Evolutionary conservation across 2,113 vertebrate species (phyloP).

Genomic region (Scalopus aquaticus): DNA sequence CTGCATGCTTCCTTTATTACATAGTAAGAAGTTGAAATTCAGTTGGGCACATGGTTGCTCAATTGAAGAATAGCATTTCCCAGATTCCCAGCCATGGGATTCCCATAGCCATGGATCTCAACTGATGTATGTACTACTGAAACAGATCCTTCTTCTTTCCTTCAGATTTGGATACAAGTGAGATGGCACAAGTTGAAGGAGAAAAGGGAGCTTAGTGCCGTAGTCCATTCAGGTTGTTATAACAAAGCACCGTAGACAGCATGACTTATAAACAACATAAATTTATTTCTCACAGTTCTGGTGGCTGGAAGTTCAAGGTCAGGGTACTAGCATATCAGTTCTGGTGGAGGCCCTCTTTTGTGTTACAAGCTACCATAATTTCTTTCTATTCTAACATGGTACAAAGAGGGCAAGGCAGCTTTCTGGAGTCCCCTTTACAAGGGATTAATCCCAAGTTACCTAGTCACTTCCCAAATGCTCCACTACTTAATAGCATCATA

Average conservation of each 20-base stretch:
- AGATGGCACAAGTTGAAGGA: not conserved
- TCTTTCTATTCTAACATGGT: not conserved
- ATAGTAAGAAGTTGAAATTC: not conserved
- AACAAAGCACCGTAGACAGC: not conserved
- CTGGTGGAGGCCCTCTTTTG: not conserved
- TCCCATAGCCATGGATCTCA: not conserved
- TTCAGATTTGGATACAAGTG: not conserved
- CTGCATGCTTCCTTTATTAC: not conserved
- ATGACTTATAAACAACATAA: not conserved
- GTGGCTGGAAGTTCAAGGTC: not conserved
- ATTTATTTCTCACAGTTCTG: not conserved
- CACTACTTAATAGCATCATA: not conserved
- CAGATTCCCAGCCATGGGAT: not conserved
- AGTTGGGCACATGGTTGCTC: not conserved
- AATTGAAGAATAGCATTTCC: not conserved
- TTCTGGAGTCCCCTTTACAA: not conserved
- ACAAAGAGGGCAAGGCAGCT: not conserved
- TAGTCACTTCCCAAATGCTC: not conserved
- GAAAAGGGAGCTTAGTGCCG: not conserved
- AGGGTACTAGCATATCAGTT: not conserved
- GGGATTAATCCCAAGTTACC: not conserved
- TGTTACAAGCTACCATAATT: not conserved
- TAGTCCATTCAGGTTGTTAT: not conserved
- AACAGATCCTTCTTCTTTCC: not conserved
- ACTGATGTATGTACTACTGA: rapidly evolving